Percentiles rank a stretch among this genome's conserved stretches.
Conservation (phyloP, 1,140 invertebrate species). For the Ceratina calcarata region DNA sequence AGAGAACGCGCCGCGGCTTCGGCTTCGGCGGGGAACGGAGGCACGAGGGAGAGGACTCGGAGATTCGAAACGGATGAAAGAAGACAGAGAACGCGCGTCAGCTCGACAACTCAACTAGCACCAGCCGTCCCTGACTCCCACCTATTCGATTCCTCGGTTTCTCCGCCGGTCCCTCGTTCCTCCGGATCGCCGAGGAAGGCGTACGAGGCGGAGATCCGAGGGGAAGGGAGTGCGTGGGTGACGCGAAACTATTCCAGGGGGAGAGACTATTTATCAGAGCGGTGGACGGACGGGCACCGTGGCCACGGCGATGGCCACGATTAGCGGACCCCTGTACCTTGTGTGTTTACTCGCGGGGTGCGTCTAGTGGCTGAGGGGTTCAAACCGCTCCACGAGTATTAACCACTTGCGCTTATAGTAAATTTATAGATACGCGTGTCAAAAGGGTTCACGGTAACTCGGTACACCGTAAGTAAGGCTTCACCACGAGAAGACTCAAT, state of each 20-base stretch:
- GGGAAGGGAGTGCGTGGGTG: conserved; percentile 40
- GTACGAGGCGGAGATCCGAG: conserved; percentile 35
- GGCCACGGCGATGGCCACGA: conserved; percentile 35
- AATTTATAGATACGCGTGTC: too few relatives aligned
- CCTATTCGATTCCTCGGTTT: conserved; percentile 24
- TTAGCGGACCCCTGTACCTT: conserved; percentile 21
- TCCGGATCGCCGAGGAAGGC: conserved; percentile 8
- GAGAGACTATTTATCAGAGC: conserved; percentile 46
- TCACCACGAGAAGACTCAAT: too few relatives aligned
- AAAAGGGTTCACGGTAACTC: too few relatives aligned
- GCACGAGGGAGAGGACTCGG: conserved; percentile 34
- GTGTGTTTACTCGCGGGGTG: conserved; percentile 3
- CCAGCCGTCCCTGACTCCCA: conserved; percentile 74
- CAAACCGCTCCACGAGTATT: too few relatives aligned
- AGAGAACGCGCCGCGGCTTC: conserved; percentile 14
- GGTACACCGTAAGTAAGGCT: too few relatives aligned
- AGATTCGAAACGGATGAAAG: conserved; percentile 16
- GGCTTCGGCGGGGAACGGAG: conserved; percentile 7
- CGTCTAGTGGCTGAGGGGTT: background rate
- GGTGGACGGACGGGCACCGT: conserved; percentile 21
- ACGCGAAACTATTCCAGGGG: conserved; percentile 39
- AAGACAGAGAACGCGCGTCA: conserved; percentile 78
- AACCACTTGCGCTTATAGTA: too few relatives aligned
- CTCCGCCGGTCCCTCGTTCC: conserved; percentile 41
- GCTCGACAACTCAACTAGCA: conserved; percentile 81